phyloP scores from a whole-genome alignment of 2,113 vertebrate genomes.

The Himantopus leucocephalus region DNA sequence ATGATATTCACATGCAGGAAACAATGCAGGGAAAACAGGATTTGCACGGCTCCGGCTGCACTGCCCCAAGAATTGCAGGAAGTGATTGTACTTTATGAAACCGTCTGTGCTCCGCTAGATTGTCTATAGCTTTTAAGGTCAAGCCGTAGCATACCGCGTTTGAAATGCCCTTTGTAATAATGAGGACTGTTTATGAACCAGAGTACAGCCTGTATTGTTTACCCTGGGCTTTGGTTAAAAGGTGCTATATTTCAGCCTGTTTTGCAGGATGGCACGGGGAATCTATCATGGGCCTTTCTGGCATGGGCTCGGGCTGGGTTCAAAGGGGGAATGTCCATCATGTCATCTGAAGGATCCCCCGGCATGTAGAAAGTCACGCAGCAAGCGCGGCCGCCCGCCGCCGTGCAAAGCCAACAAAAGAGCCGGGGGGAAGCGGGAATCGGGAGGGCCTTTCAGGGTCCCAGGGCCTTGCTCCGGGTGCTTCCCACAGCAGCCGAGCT shows the following conservation, averaged over 20 bases:
- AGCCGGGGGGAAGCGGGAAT: not conserved
- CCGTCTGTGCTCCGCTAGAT: constrained; percentile 87
- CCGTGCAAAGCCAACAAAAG: not conserved
- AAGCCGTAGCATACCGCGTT: constrained; percentile 73
- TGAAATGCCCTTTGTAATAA: constrained; percentile 84
- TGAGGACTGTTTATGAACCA: constrained; percentile 76
- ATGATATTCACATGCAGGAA: constrained; percentile 90
- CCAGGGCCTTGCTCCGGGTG: not conserved
- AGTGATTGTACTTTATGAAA: constrained; percentile 99
- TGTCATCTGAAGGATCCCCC: constrained; percentile 4
- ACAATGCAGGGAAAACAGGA: constrained; percentile 98
- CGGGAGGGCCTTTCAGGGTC: not conserved
- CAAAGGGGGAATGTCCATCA: constrained; percentile 65
- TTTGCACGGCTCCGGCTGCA: constrained; percentile 93
- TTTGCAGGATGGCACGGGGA: constrained; percentile 72
- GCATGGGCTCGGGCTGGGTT: constrained; percentile 63
- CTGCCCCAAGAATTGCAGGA: constrained; percentile 98
- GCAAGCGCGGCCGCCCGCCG: not conserved
- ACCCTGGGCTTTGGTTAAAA: constrained; percentile 53
- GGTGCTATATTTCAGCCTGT: constrained; percentile 70
- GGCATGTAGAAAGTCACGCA: constrained; percentile 79
- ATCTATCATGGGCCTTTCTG: constrained; percentile 72
- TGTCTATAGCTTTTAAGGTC: constrained; percentile 88
- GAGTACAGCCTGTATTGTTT: constrained; percentile 83
- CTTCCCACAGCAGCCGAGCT: not conserved